A percentile compares a stretch with the other conserved stretches of the same genome.
Conservation (phyloP, 1,140 invertebrate species). For the Meloidogyne exigua region DNA sequence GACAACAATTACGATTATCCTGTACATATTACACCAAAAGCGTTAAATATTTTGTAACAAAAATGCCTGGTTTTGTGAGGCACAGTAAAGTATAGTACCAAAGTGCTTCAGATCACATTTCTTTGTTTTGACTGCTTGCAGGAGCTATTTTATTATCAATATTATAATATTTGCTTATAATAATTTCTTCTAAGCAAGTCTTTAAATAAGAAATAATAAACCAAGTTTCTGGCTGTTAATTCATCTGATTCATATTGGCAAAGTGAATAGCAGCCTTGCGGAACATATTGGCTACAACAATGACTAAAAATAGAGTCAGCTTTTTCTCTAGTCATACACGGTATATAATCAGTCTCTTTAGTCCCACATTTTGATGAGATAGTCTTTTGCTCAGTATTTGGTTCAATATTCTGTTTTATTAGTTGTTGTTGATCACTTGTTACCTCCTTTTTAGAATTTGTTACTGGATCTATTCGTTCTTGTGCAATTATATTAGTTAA, state of each 20-base stretch:
- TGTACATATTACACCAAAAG: not conserved
- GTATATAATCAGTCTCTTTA: conserved; percentile 37
- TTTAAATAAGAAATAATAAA: not conserved
- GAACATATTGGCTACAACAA: conserved; percentile 34
- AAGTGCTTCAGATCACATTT: conserved; percentile 55
- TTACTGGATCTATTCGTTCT: not conserved
- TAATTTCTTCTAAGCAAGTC: not conserved
- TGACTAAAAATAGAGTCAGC: conserved; percentile 42
- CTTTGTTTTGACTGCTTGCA: conserved; percentile 47
- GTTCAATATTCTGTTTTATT: not conserved
- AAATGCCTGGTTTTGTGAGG: conserved; percentile 51
- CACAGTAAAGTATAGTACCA: conserved; percentile 49
- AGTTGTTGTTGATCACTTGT: not conserved
- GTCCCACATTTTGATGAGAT: conserved; percentile 31
- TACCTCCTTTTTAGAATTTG: not conserved
- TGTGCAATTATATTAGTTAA: not conserved
- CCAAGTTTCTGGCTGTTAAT: conserved; percentile 48
- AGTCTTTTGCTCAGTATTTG: not conserved
- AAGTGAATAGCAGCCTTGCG: conserved; percentile 43
- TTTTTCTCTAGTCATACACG: conserved; percentile 43
- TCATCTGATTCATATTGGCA: conserved; percentile 55
- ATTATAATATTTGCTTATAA: not conserved
- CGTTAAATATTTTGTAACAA: not conserved
- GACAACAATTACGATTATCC: conserved; percentile 52
- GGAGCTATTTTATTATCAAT: conserved; percentile 26